Evolutionary conservation across 2,888 invertebrate species (phyloP).

Genomic region (Napeogenes inachia): DNA sequence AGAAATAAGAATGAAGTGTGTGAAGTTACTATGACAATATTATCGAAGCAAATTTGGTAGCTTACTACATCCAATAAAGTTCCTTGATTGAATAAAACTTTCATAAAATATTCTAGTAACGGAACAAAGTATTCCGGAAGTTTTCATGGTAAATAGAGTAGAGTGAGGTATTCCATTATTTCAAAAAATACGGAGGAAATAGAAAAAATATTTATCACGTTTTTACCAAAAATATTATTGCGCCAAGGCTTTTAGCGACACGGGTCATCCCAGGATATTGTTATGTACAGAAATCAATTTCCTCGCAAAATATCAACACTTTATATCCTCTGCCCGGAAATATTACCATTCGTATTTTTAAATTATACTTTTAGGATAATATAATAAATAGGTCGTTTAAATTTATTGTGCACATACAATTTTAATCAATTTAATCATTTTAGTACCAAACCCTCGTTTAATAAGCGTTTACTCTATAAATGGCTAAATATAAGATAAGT

Average conservation of each 20-base stretch:
- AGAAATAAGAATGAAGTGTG: too few species aligned
- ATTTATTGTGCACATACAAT: too few species aligned
- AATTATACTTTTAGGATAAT: not conserved
- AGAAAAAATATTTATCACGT: conserved; percentile 2
- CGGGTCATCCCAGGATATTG: conserved; percentile 5
- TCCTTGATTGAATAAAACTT: conserved; percentile 1
- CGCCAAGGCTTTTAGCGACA: conserved; percentile 5
- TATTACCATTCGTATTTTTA: conserved; percentile 3
- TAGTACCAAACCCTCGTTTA: too few species aligned
- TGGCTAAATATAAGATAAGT: conserved; percentile 17
- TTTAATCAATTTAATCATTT: too few species aligned
- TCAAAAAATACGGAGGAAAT: not conserved
- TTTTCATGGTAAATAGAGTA: not conserved
- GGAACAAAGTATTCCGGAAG: conserved; percentile 5
- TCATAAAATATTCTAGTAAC: conserved; percentile 1
- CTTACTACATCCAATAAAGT: not conserved
- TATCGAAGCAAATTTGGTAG: not conserved
- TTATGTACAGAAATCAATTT: conserved; percentile 4
- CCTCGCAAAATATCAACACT: conserved; percentile 3
- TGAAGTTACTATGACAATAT: not conserved
- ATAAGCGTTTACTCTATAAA: conserved; percentile 15
- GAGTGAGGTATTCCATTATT: not conserved
- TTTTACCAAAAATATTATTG: conserved; percentile 4
- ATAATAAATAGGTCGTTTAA: not conserved
- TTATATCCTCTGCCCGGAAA: not conserved